Conservation (phyloP, 2,797 vertebrate species). For the Discoglossus pictus region DNA sequence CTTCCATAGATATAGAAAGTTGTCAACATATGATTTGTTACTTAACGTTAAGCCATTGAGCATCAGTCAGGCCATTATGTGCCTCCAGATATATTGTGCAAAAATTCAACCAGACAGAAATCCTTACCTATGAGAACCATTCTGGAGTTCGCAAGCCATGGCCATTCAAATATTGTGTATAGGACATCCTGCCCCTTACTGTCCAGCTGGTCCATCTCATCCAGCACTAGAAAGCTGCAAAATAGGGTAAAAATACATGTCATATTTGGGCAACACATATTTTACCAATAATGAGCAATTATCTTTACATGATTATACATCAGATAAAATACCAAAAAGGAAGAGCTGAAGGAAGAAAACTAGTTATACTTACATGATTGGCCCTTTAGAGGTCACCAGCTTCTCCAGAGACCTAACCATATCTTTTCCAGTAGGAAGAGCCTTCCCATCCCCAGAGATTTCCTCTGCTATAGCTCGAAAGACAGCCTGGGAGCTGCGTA, state of each 20-base stretch:
- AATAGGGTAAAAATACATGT: slow-evolving; percentile 7
- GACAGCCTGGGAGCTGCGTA: slow-evolving; percentile 80
- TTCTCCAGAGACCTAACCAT: slow-evolving; percentile 71
- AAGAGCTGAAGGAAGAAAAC: too few species aligned
- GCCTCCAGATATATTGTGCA: neutral
- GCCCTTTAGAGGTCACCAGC: slow-evolving; percentile 73
- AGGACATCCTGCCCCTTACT: slow-evolving; percentile 92
- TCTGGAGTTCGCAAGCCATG: slow-evolving; percentile 77
- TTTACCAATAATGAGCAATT: too few species aligned
- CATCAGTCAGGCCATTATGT: neutral
- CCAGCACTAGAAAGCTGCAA: slow-evolving; percentile 85
- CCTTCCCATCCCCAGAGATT: slow-evolving; percentile 66
- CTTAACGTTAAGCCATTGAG: too few species aligned
- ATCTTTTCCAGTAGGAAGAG: slow-evolving; percentile 59
- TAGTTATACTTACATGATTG: slow-evolving; percentile 88
- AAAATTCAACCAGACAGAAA: too few species aligned
- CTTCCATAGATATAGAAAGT: too few species aligned
- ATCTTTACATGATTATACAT: too few species aligned
- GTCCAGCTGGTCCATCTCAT: slow-evolving; percentile 96
- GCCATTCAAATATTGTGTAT: slow-evolving; percentile 95
- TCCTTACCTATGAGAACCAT: slow-evolving; percentile 86
- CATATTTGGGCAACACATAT: too few species aligned
- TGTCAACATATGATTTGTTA: too few species aligned
- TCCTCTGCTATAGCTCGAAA: slow-evolving; percentile 81
- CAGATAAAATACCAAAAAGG: too few species aligned